Conservation (phyloP, 2,888 invertebrate species). For the Lasioglossum pauxillum region DNA sequence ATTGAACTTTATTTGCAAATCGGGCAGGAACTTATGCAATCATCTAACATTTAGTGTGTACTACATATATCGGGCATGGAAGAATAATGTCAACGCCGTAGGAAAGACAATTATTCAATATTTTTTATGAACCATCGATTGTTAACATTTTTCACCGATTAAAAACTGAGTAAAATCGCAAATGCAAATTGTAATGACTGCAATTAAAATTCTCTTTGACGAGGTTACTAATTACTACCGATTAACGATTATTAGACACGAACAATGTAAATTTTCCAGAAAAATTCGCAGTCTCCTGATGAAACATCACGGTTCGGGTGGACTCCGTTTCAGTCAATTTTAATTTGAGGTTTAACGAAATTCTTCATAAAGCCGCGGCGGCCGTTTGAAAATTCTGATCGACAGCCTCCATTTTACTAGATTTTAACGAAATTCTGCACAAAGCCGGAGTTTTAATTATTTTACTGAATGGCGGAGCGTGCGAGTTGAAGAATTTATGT, state of each 20-base stretch:
- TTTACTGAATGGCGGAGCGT: not conserved
- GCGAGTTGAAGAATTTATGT: not conserved
- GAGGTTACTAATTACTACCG: not conserved
- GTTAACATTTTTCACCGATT: not conserved
- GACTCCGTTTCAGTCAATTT: not conserved
- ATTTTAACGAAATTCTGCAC: not conserved
- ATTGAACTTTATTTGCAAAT: no score
- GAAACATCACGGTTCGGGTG: not conserved
- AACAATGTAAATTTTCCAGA: not conserved
- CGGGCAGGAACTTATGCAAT: no score
- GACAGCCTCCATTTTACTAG: not conserved
- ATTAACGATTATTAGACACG: not conserved
- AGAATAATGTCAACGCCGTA: no score
- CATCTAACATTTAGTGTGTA: no score
- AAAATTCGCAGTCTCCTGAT: not conserved
- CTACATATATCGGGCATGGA: no score
- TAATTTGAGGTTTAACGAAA: not conserved
- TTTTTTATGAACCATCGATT: no score
- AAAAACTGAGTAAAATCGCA: not conserved
- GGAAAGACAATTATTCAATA: no score
- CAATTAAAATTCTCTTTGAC: not conserved
- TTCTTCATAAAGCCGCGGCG: not conserved
- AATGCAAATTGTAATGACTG: not conserved
- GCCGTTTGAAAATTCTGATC: not conserved
- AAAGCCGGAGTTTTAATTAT: not conserved